Percentiles rank a stretch among this genome's conserved stretches.
Evolutionary conservation across 1,140 invertebrate genomes (phyloP).

Genomic region (Reticulitermes speratus): DNA sequence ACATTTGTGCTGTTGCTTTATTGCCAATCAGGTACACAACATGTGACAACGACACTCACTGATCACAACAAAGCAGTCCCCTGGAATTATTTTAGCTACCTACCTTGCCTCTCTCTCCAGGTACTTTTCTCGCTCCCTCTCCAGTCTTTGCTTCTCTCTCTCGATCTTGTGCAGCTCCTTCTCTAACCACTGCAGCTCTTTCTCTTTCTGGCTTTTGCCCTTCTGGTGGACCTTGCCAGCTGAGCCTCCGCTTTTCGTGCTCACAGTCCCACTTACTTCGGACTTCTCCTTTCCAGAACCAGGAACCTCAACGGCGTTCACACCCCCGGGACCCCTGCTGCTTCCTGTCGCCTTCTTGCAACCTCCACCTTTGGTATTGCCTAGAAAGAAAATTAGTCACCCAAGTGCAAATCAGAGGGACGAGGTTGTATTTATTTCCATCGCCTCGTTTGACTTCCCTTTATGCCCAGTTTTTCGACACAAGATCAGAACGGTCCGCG

Average conservation of each 20-base stretch:
- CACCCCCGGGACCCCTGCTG: background rate
- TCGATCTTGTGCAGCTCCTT: constrained; percentile 63
- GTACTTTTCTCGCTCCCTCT: constrained; percentile 60
- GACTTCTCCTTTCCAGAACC: constrained; percentile 37
- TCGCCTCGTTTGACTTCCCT: no score
- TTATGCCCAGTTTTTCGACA: no score
- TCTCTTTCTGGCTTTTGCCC: constrained; percentile 43
- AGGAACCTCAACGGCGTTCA: background rate
- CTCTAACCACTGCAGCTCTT: constrained; percentile 59
- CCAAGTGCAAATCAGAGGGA: no score
- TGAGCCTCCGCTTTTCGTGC: constrained; percentile 2
- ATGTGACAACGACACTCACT: no score
- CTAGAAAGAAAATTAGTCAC: background rate
- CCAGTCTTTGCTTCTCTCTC: constrained; percentile 59
- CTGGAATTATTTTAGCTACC: background rate
- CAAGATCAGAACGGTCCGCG: no score
- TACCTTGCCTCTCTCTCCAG: constrained; percentile 58
- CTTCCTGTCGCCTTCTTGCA: background rate
- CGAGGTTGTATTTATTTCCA: no score
- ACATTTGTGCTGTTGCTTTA: no score
- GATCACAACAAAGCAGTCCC: no score
- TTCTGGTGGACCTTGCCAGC: constrained; percentile 4
- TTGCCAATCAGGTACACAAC: no score
- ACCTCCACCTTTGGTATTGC: background rate
- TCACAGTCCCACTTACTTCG: background rate